These are phyloP conservation scores for Neelides folsomi DNA, from an alignment of 2,888 invertebrate species.

Conservation along the genomic window DNA sequence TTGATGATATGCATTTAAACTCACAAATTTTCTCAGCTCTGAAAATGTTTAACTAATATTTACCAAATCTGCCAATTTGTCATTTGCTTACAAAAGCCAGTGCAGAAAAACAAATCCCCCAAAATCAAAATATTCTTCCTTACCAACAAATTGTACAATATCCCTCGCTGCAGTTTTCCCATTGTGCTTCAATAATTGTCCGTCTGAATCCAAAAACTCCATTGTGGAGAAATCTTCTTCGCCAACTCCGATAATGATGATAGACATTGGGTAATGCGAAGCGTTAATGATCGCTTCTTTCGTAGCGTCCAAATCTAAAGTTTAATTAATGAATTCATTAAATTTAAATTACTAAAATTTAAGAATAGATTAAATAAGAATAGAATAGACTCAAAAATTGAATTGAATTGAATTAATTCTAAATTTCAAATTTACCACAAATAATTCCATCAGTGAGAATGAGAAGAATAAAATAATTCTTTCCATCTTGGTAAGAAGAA, in stretches of 20 bases:
- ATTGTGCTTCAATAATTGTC: slow-evolving; percentile 36
- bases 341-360: neutral
- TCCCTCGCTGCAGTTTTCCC: slow-evolving; percentile 44
- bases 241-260: slow-evolving; percentile 49
- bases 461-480: slow-evolving; percentile 46
- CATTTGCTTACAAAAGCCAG: neutral
- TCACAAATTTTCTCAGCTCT: slow-evolving; percentile 34
- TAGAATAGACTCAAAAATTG: neutral
- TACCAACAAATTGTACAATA: slow-evolving; percentile 44
- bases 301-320: slow-evolving; percentile 31
- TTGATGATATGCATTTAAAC: slow-evolving; percentile 15
- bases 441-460: slow-evolving; percentile 51
- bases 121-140: slow-evolving; percentile 5
- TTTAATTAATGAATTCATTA: neutral
- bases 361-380: neutral
- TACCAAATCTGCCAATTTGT: too few relatives aligned
- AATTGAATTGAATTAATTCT: too few relatives aligned
- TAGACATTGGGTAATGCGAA: slow-evolving; percentile 43
- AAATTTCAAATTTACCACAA: slow-evolving; percentile 19
- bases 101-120: neutral
- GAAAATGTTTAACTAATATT: slow-evolving; percentile 14
- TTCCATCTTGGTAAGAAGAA: slow-evolving; percentile 39
- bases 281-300: slow-evolving; percentile 39
- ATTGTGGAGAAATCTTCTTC: slow-evolving; percentile 48
- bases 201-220: slow-evolving; percentile 49